Conservation (phyloP, 2,888 invertebrate species). For the Megaustenia siamemsis region DNA sequence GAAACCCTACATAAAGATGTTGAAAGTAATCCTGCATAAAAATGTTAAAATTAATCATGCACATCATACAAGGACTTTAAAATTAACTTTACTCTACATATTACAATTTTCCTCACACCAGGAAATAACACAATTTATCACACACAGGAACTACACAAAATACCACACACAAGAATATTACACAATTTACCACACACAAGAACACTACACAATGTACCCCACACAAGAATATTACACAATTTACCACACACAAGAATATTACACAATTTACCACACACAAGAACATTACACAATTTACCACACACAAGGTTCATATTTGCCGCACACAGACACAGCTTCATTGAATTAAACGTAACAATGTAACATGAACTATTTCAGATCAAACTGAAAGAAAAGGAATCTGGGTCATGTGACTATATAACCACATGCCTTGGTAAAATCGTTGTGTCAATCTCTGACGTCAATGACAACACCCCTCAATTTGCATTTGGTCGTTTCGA, state of each 20-base stretch:
- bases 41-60: too few species aligned
- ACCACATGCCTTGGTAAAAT: conserved; percentile 11
- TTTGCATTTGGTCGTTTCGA: neutral
- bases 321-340: neutral
- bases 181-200: too few species aligned
- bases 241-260: neutral
- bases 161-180: too few species aligned
- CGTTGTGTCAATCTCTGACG: conserved; percentile 34
- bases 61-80: too few species aligned
- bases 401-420: neutral
- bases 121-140: too few species aligned
- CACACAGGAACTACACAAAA: too few species aligned
- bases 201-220: too few species aligned
- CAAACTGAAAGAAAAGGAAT: neutral
- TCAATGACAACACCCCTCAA: conserved; percentile 49
- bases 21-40: too few species aligned
- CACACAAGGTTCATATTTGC: too few species aligned
- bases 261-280: neutral
- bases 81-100: too few species aligned
- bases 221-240: neutral
- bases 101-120: too few species aligned
- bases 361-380: neutral
- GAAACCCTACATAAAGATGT: too few species aligned
- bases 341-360: neutral
- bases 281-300: neutral